These are phyloP conservation scores for Caenorhabditis macrosperma DNA, from an alignment of 2,888 invertebrate species.

Conservation along the genomic window DNA sequence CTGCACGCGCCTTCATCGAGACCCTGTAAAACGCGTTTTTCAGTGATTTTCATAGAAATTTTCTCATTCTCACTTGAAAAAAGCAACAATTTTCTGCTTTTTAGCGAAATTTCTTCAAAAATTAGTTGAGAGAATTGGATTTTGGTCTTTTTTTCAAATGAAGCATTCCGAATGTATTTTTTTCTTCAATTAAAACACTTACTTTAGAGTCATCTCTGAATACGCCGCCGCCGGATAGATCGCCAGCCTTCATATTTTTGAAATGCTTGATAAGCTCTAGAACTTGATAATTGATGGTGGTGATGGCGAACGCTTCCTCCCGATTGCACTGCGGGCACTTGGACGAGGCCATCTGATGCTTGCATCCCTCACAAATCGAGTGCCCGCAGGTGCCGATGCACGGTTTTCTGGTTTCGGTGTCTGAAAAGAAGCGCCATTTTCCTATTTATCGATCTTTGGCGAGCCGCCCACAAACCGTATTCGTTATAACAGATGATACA, in stretches of 20 bases:
- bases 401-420: slow-evolving; percentile 37
- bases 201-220: slow-evolving; percentile 26
- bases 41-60: no score
- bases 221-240: background rate
- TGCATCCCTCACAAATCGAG: slow-evolving; percentile 53
- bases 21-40: slow-evolving; percentile 31
- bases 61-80: no score
- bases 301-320: slow-evolving; percentile 57
- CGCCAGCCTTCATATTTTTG: slow-evolving; percentile 27
- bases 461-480: slow-evolving; percentile 23
- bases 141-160: background rate
- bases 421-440: slow-evolving; percentile 18
- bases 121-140: no score
- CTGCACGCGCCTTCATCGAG: slow-evolving; percentile 36
- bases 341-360: slow-evolving; percentile 48
- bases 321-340: slow-evolving; percentile 58
- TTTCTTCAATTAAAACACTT: no score
- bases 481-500: slow-evolving; percentile 60
- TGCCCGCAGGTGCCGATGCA: slow-evolving; percentile 58
- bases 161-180: background rate
- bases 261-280: slow-evolving; percentile 48
- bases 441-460: background rate
- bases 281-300: slow-evolving; percentile 57
- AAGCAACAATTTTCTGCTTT: no score
- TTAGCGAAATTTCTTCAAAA: no score